Evolutionary conservation across 2,113 vertebrate genomes (phyloP).

Genomic region (Eudyptes chrysolophus): DNA sequence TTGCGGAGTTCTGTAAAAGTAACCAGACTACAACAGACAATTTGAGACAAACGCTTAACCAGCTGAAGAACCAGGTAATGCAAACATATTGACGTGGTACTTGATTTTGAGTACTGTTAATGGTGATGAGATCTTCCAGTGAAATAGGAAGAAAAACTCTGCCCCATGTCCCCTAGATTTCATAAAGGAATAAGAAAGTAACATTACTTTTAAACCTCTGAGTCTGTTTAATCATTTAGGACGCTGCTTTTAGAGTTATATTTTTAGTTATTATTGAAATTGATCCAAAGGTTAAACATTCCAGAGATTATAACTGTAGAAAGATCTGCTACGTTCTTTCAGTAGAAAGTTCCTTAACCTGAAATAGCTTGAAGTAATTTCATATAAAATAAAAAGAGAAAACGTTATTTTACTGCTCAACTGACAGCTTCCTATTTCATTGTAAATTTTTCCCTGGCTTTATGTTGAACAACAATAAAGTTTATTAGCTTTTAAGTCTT

Average conservation of each 20-base stretch:
- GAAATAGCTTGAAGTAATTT: neutral
- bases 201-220: neutral
- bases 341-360: neutral
- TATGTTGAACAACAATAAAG: neutral
- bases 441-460: neutral
- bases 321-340: neutral
- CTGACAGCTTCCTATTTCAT: neutral
- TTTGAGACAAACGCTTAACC: constrained; percentile 88
- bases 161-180: neutral
- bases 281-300: neutral
- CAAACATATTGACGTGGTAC: neutral
- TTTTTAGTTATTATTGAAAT: neutral
- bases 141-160: neutral
- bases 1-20: constrained; percentile 93
- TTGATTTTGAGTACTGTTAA: neutral
- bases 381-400: neutral
- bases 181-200: neutral
- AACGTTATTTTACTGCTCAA: neutral
- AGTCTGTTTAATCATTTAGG: neutral
- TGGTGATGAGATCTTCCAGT: neutral
- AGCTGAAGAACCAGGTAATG: constrained; percentile 92
- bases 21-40: constrained; percentile 90
- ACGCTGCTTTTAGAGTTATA: neutral
- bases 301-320: neutral
- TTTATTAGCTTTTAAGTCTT: neutral